Evolutionary conservation across 35 echinoderm and acorn worm genomes (phyloP).

Genomic region (Hemicentrotus pulcherrimus): DNA sequence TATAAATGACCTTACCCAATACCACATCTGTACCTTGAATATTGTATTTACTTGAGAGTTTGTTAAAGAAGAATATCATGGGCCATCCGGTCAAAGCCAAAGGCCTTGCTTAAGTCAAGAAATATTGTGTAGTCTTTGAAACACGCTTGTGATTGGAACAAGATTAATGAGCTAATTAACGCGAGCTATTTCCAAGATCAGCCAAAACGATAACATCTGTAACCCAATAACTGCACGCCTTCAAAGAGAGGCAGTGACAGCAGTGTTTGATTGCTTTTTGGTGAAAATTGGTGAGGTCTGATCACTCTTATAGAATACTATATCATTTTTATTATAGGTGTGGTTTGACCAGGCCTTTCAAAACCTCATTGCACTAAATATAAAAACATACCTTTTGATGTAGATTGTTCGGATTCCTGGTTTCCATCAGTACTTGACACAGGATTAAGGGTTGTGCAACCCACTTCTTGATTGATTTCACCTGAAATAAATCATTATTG

Average conservation of each 20-base stretch:
- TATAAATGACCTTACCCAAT: constrained; percentile 24
- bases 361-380: too few species aligned
- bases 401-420: background rate
- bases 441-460: background rate
- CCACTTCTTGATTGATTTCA: background rate
- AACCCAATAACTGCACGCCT: too few species aligned
- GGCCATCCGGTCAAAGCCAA: constrained; percentile 36
- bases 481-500: background rate
- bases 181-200: too few species aligned
- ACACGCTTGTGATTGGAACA: too few species aligned
- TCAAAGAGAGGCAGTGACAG: too few species aligned
- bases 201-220: background rate
- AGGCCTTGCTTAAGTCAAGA: constrained; percentile 41
- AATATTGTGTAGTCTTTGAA: constrained; percentile 4
- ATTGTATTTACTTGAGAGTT: constrained; percentile 30
- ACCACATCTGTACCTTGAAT: constrained; percentile 41
- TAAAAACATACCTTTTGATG: background rate
- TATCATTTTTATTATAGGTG: too few species aligned
- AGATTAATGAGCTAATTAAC: too few species aligned
- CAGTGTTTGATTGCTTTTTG: too few species aligned
- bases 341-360: too few species aligned
- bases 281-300: too few species aligned
- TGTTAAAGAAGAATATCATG: background rate
- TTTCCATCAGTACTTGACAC: background rate
- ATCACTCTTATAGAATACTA: too few species aligned